Conservation (phyloP, 2,888 invertebrate genomes). For the Amphipyra tragopoginis region DNA sequence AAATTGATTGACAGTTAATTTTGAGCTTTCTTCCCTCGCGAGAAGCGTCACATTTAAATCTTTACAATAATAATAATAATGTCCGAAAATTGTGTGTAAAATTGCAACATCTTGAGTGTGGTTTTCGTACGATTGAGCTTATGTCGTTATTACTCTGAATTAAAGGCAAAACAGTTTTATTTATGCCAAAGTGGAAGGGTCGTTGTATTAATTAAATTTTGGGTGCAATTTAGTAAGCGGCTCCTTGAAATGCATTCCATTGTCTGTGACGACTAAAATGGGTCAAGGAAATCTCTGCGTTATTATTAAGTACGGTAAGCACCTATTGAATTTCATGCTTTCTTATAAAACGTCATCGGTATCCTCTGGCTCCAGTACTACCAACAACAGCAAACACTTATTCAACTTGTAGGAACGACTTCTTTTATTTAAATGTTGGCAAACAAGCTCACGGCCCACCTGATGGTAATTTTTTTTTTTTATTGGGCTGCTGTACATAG, state of each 20-base stretch:
- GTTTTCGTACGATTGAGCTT: conserved; percentile 18
- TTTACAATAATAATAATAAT: conserved; percentile 12
- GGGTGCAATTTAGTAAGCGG: conserved; percentile 10
- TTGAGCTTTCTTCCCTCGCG: conserved; percentile 54
- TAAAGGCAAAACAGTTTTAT: conserved; percentile 1
- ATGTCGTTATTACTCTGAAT: conserved; percentile 17
- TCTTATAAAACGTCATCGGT: conserved; percentile 19
- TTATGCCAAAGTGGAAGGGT: neutral
- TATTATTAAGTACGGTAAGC: too few relatives aligned
- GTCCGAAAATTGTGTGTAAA: conserved; percentile 15
- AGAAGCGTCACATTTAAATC: conserved; percentile 49
- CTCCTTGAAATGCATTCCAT: conserved; percentile 38
- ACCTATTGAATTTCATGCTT: conserved; percentile 30
- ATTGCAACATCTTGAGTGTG: conserved; percentile 17
- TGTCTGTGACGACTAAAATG: conserved; percentile 17
- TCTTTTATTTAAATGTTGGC: too few relatives aligned
- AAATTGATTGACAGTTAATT: conserved; percentile 64
- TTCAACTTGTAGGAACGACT: too few relatives aligned
- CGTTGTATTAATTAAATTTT: conserved; percentile 15
- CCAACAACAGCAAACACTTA: neutral
- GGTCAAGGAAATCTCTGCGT: conserved; percentile 27
- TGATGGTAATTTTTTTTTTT: too few relatives aligned
- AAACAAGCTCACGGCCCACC: too few relatives aligned
- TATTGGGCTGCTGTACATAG: too few relatives aligned
- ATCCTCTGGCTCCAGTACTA: neutral